These are phyloP conservation scores for Lycia hirtaria DNA, from an alignment of 2,888 invertebrate genomes.

Conservation along the genomic window DNA sequence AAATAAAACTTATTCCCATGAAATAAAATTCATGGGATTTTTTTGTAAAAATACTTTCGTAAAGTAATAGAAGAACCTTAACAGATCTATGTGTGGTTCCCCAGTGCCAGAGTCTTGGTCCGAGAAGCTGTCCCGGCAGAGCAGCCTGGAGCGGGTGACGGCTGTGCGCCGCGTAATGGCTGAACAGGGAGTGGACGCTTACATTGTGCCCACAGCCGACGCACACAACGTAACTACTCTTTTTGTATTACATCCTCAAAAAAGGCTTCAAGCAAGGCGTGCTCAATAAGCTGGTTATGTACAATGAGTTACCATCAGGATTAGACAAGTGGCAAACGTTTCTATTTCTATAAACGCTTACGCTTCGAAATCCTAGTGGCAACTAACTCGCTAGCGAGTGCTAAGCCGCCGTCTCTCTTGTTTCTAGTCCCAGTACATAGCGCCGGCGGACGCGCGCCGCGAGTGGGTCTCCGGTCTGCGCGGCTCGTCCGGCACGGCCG, in stretches of 20 bases:
- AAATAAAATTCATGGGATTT: no score
- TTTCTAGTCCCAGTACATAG: conserved; percentile 94
- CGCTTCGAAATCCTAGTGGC: no score
- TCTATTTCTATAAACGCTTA: no score
- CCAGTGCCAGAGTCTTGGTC: conserved; percentile 43
- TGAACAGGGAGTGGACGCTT: conserved; percentile 86
- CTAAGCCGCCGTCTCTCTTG: neutral
- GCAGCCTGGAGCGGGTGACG: conserved; percentile 51
- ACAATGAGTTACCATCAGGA: no score
- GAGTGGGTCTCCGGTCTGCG: conserved; percentile 95
- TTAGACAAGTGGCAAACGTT: no score
- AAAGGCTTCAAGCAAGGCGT: no score
- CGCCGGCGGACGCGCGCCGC: conserved; percentile 92
- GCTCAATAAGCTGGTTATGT: no score
- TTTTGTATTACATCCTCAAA: neutral
- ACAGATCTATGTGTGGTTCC: no score
- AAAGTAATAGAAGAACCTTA: no score
- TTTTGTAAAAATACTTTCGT: no score
- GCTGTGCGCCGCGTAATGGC: conserved; percentile 57
- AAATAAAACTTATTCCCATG: no score
- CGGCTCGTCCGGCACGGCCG: conserved; percentile 95
- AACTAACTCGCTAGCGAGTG: neutral
- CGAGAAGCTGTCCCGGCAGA: conserved; percentile 42
- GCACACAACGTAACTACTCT: conserved; percentile 89
- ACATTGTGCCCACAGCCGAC: conserved; percentile 93